phyloP scores from a whole-genome alignment of 1,140 invertebrate species.

The Eurytemora carolleeae region DNA sequence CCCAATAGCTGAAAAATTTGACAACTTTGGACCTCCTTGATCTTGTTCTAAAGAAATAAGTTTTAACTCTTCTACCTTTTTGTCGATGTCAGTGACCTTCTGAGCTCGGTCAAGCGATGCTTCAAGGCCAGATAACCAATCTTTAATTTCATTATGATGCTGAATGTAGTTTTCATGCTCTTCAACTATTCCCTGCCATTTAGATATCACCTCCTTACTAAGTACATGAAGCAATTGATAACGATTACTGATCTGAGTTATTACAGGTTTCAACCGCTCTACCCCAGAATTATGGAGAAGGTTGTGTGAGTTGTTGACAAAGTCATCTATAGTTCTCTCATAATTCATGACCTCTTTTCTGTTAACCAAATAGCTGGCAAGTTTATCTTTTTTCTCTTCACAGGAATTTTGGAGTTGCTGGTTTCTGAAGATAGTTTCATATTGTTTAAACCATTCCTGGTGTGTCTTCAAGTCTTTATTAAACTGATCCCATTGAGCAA shows the following conservation, averaged over 20 bases:
- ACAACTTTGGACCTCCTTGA: conserved; percentile 53
- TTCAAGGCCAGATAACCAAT: conserved; percentile 55
- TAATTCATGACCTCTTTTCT: conserved; percentile 49
- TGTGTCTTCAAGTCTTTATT: conserved; percentile 54
- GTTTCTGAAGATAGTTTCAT: conserved; percentile 61
- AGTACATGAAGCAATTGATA: conserved; percentile 61
- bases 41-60: conserved; percentile 58
- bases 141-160: conserved; percentile 47
- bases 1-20: conserved; percentile 45
- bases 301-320: conserved; percentile 69
- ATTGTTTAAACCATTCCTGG: conserved; percentile 59
- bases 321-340: conserved; percentile 56
- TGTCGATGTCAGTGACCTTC: conserved; percentile 27
- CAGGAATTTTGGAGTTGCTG: conserved; percentile 58
- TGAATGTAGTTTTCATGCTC: conserved; percentile 63
- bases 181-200: conserved; percentile 60
- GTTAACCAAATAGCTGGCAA: conserved; percentile 48
- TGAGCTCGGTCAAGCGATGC: conserved; percentile 37
- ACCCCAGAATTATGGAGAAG: conserved; percentile 60
- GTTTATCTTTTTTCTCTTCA: conserved; percentile 51
- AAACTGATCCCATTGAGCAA: conserved; percentile 68
- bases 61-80: conserved; percentile 44
- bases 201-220: conserved; percentile 67
- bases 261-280: conserved; percentile 61
- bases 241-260: conserved; percentile 67